phyloP scores from a whole-genome alignment of 1,140 invertebrate species.

The Rhopalosiphum maidis region DNA sequence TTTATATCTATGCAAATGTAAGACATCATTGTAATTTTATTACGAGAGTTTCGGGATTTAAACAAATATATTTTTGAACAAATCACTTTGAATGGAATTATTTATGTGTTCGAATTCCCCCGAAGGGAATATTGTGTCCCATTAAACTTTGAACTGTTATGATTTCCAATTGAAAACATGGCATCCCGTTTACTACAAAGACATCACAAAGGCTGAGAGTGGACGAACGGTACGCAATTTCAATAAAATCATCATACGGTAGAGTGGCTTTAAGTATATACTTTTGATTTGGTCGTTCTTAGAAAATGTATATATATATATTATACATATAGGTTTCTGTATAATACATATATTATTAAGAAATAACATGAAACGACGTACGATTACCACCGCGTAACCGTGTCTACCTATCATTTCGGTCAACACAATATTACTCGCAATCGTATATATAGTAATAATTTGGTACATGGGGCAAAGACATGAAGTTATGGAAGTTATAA shows the following conservation, averaged over 20 bases:
- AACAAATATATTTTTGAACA: not conserved
- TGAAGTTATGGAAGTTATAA: not conserved
- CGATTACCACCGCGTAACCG: not conserved
- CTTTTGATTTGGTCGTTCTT: not conserved
- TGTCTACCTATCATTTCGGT: not conserved
- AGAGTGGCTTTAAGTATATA: not conserved
- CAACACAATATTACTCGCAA: not conserved
- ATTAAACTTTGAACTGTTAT: not conserved
- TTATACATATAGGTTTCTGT: not conserved
- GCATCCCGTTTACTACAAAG: not conserved
- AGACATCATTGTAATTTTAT: not conserved
- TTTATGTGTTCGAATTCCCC: not conserved
- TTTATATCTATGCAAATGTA: not conserved
- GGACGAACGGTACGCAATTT: not conserved
- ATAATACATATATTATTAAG: not conserved
- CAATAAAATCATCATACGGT: constrained; percentile 26
- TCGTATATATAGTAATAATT: not conserved
- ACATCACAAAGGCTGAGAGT: not conserved
- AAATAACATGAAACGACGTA: not conserved
- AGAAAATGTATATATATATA: not conserved
- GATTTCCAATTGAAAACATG: constrained; percentile 8
- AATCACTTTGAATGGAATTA: not conserved
- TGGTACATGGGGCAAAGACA: not conserved
- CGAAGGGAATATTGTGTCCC: not conserved
- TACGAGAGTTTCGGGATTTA: not conserved